These are phyloP conservation scores for Drosophila albomicans DNA, from an alignment of 1,140 invertebrate genomes.

Conservation along the genomic window DNA sequence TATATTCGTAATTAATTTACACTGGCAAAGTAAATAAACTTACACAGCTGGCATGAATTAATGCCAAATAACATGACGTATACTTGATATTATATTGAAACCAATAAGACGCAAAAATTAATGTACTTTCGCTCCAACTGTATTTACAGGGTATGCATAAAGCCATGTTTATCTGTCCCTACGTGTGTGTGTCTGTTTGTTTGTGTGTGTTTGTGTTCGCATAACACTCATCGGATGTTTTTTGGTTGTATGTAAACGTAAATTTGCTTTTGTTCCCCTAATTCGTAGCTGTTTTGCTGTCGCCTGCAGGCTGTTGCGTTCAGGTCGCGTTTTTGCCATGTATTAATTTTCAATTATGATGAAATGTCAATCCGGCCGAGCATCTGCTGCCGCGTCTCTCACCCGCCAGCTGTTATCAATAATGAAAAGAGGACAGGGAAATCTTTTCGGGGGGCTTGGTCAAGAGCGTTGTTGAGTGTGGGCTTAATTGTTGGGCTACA, in stretches of 20 bases:
- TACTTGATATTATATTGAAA: too few relatives aligned
- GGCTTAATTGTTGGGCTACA: not conserved
- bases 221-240: slow-evolving; percentile 17
- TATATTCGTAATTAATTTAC: too few relatives aligned
- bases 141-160: slow-evolving; percentile 1
- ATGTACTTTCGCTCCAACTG: too few relatives aligned
- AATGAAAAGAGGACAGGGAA: not conserved
- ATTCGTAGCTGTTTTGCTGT: slow-evolving; percentile 19
- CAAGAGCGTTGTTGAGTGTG: not conserved
- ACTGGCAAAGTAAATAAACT: too few relatives aligned
- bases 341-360: slow-evolving; percentile 78
- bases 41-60: too few relatives aligned
- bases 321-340: slow-evolving; percentile 59
- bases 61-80: too few relatives aligned
- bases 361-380: slow-evolving; percentile 38
- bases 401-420: slow-evolving; percentile 16
- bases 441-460: not conserved
- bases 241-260: slow-evolving; percentile 3
- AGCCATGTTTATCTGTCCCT: not conserved
- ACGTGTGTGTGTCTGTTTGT: not conserved
- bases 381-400: not conserved
- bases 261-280: slow-evolving; percentile 20
- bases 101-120: too few relatives aligned
- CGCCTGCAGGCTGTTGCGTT: slow-evolving; percentile 50
- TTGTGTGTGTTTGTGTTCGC: not conserved